Conservation (phyloP, 2,113 vertebrate genomes). For the Varanus komodoensis region DNA sequence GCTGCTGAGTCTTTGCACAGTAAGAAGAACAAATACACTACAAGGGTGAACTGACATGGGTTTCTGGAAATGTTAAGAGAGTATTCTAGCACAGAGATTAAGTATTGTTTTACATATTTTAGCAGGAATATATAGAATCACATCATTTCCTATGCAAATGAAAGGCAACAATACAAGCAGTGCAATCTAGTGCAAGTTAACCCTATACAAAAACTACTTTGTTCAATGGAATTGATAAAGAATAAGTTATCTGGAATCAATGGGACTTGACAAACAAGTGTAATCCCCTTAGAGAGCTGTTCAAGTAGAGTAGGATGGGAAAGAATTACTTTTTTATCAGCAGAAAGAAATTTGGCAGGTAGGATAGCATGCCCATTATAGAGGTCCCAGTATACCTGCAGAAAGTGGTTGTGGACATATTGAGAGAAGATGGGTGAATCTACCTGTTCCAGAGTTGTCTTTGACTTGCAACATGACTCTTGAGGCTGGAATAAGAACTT, state of each 20-base stretch:
- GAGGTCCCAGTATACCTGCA: too few species aligned
- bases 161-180: neutral
- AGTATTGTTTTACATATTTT: neutral
- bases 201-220: too few species aligned
- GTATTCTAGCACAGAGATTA: neutral
- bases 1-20: neutral
- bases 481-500: too few species aligned
- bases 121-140: neutral
- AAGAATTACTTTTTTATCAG: too few species aligned
- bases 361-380: too few species aligned
- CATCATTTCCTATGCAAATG: neutral
- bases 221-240: neutral
- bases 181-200: neutral
- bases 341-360: too few species aligned
- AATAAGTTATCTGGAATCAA: neutral
- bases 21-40: constrained; percentile 35
- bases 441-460: too few species aligned
- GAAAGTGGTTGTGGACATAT: too few species aligned
- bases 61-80: neutral
- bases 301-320: too few species aligned
- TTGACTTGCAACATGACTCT: too few species aligned
- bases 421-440: too few species aligned
- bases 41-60: constrained; percentile 20
- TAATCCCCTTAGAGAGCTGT: too few species aligned
- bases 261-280: neutral